These are phyloP conservation scores for Mesorhabditis sp. DNA, from an alignment of 2,888 invertebrate genomes.

Conservation along the genomic window DNA sequence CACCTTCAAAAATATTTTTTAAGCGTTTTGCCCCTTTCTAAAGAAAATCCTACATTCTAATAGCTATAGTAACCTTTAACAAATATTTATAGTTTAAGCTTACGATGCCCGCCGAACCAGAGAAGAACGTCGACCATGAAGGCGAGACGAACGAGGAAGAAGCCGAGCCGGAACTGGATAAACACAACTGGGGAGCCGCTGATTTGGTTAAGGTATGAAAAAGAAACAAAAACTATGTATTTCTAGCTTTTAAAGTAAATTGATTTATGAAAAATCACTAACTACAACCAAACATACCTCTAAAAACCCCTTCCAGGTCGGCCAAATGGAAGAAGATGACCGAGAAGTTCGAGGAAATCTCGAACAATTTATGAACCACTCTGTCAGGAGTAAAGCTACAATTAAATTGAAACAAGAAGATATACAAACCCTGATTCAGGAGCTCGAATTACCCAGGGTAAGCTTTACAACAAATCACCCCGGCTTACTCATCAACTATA, in stretches of 20 bases:
- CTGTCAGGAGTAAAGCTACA: neutral
- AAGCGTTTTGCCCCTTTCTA: no score
- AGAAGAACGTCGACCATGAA: no score
- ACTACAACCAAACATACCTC: no score
- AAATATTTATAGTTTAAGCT: no score
- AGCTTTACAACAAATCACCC: no score
- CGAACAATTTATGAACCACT: neutral
- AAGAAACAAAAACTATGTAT: neutral
- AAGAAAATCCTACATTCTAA: no score
- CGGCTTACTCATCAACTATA: no score
- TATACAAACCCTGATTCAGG: constrained; percentile 37
- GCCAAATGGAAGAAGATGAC: neutral
- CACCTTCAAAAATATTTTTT: no score
- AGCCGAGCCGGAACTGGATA: constrained; percentile 33
- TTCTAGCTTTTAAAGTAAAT: neutral
- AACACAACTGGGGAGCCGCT: constrained; percentile 46
- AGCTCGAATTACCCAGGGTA: constrained; percentile 34
- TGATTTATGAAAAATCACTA: no score
- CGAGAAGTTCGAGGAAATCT: neutral
- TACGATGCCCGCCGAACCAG: no score
- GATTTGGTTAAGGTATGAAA: constrained; percentile 38
- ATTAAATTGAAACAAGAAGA: constrained; percentile 41
- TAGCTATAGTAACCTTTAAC: no score
- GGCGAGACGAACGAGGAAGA: constrained; percentile 19
- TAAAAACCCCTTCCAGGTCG: no score